phyloP scores from a whole-genome alignment of 2,113 vertebrate genomes.

The Macaca mulatta region DNA sequence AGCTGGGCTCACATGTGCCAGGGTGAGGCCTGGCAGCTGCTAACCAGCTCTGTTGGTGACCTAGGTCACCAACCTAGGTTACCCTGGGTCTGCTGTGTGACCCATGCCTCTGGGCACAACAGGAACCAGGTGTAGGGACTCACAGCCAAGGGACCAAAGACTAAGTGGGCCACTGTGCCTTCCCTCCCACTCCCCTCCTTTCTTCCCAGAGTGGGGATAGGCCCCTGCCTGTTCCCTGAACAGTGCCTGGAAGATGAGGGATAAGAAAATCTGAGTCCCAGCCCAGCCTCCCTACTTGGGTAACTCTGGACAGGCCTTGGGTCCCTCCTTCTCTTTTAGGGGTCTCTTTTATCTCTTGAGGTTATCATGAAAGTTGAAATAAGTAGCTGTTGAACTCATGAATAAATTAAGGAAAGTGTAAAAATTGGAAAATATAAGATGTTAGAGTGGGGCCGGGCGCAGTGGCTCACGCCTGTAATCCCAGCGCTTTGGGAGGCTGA shows the following conservation, averaged over 20 bases:
- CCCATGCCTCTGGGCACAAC: neutral
- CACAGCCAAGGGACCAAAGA: neutral
- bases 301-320: neutral
- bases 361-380: neutral
- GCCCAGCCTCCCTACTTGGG: neutral
- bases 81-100: neutral
- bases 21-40: slow-evolving; percentile 1
- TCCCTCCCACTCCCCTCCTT: neutral
- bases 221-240: neutral
- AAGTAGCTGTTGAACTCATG: neutral
- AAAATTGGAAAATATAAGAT: neutral
- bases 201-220: neutral
- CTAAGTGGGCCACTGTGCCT: neutral
- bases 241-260: neutral
- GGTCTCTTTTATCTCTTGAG: neutral
- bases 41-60: neutral
- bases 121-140: neutral
- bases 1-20: slow-evolving; percentile 18
- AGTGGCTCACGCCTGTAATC: too few relatives aligned
- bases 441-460: neutral
- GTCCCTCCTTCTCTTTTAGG: neutral
- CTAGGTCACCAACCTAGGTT: too few relatives aligned
- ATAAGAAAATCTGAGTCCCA: neutral
- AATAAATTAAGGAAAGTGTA: neutral
- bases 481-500: too few relatives aligned